phyloP scores from a whole-genome alignment of 2,797 vertebrate genomes.

The Prunella strophiata region DNA sequence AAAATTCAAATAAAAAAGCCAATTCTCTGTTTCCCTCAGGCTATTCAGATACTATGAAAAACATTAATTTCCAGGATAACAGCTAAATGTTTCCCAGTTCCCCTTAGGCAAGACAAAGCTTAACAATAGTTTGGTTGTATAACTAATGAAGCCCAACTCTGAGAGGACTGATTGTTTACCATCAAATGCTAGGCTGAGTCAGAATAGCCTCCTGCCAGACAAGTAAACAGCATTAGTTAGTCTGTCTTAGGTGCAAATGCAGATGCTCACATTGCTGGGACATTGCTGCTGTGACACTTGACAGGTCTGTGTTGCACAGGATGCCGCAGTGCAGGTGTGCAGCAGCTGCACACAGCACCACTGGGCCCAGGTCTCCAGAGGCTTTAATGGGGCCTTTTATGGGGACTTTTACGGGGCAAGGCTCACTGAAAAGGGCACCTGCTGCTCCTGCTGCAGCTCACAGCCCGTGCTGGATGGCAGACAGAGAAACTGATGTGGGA shows the following conservation, averaged over 20 bases:
- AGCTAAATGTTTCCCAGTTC: not conserved
- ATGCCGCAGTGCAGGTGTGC: not conserved
- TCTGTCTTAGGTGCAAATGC: not conserved
- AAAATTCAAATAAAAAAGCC: accelerated
- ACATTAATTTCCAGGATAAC: not conserved
- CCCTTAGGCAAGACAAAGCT: not conserved
- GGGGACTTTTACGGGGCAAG: not conserved
- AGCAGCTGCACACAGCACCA: not conserved
- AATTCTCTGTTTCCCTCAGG: not conserved
- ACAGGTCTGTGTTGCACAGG: not conserved
- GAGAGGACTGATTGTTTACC: not conserved
- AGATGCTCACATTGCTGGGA: accelerated
- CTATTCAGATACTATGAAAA: not conserved
- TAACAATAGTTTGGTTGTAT: not conserved
- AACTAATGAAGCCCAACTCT: not conserved
- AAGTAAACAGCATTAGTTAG: not conserved
- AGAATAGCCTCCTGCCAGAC: not conserved
- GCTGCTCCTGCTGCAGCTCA: not conserved
- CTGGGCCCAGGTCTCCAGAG: not conserved
- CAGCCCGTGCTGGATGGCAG: not conserved
- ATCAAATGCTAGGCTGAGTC: not conserved
- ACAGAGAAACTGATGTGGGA: not conserved
- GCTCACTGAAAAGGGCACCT: not conserved
- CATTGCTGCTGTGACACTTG: accelerated
- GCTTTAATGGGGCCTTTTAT: not conserved